Evolutionary conservation across 2,113 vertebrate species (phyloP).

Genomic region (Fregetta grallaria): DNA sequence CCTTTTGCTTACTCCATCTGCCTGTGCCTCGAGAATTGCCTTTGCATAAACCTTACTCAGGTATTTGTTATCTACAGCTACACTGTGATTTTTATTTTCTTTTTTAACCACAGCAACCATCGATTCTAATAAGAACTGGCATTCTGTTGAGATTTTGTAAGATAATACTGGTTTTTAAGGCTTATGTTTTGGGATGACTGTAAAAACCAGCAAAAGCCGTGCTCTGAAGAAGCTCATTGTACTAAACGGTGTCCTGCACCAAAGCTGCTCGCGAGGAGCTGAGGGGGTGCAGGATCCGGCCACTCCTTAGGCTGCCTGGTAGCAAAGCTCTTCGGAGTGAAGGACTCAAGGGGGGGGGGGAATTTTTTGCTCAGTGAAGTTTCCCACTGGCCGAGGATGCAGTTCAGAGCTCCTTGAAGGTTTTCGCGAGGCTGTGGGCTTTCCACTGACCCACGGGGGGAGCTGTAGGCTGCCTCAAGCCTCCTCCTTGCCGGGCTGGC

Average conservation of each 20-base stretch:
- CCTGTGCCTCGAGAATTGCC: neutral
- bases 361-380: neutral
- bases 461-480: conserved; percentile 39
- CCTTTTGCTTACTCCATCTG: conserved; percentile 39
- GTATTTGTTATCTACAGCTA: neutral
- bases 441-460: conserved; percentile 45
- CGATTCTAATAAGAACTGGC: neutral
- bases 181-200: neutral
- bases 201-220: neutral
- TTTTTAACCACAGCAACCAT: neutral
- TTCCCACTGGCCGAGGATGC: neutral
- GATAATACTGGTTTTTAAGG: neutral
- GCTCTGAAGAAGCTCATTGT: neutral
- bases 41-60: neutral
- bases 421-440: neutral
- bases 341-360: neutral
- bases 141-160: conserved; percentile 3
- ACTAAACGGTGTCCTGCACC: neutral
- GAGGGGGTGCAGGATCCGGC: neutral
- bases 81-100: conserved; percentile 2
- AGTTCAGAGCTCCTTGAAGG: neutral
- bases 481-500: neutral
- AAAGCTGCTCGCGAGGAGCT: neutral
- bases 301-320: neutral
- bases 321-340: neutral